Base-by-base conservation (phyloP, 2,888 invertebrate genomes). In the Zaprionus obscuricornis region DNA sequence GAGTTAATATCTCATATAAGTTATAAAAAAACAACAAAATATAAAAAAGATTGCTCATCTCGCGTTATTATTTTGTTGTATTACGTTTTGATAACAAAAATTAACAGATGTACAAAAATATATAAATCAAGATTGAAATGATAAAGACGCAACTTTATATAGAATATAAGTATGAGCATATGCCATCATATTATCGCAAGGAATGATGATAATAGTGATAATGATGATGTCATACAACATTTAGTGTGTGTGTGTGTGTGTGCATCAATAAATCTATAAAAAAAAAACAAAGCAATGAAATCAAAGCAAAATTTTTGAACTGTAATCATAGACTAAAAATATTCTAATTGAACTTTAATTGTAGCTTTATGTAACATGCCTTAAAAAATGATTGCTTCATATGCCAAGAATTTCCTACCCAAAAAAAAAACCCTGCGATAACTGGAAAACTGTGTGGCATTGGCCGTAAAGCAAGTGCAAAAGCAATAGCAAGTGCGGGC, bases 141-240 rank as follows among this genome's bases (percentile, higher is more conserved):
- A 84, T 77, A 73, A 33, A 51, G 17, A 1, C 6, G 43, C 29
- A 46, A 42, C 29, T 43, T 16, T 11, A 26, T 14, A n/a, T 7
- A 13, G 16, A 63, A 36, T 29, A 66, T 34, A 17, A n/a, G 27
- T 11, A 17, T 20, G 17, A 33, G 6, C 49, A 31, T 31, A 54
- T 13, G 7, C 22, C 27, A 22, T 31, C 29, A n/a, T n/a, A 6
- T 18, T 47, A 51, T 62, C 52, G 34, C 71, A 56, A n/a, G n/a
- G n/a, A n/a, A 7, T 6, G 33, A 62, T 39, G 8, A 24, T 22
- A 50, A 54, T 54, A 42, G 31, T 66, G 55, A 17, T 11, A 33
- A 54, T 72, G 69, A n/a, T n/a, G n/a, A 78, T 81, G 84, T 84
- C 85, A 84, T 70, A 20, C 37, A n/a, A n/a, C n/a, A n/a, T n/a